A percentile compares a stretch with the other conserved stretches of the same genome.
These are phyloP conservation scores for Marronus borbonicus DNA, from an alignment of 2,888 invertebrate species.

Conservation along the genomic window DNA sequence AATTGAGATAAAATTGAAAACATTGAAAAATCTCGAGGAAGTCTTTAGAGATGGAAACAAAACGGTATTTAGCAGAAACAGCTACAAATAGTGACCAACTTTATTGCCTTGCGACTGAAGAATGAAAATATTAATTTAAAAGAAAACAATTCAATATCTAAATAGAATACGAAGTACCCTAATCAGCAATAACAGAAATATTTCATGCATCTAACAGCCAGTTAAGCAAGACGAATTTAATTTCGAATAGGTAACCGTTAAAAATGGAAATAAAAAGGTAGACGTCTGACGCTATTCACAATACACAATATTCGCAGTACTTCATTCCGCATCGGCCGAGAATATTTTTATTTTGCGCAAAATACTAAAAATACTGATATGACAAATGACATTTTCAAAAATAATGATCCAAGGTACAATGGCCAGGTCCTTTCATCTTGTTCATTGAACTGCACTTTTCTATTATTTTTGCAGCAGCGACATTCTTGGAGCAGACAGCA, in stretches of 20 bases:
- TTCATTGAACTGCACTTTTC: slow-evolving; percentile 60
- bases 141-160: too few relatives aligned
- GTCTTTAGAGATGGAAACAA: too few relatives aligned
- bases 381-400: slow-evolving; percentile 58
- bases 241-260: background rate
- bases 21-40: too few relatives aligned
- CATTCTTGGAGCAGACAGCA: slow-evolving; percentile 57
- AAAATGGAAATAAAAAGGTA: slow-evolving; percentile 1
- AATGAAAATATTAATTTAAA: too few relatives aligned
- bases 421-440: slow-evolving; percentile 57
- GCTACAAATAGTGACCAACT: too few relatives aligned
- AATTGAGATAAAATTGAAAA: too few relatives aligned
- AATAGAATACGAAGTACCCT: too few relatives aligned
- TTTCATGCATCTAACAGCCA: background rate
- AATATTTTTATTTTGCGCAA: slow-evolving; percentile 55
- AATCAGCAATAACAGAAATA: too few relatives aligned
- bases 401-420: slow-evolving; percentile 54
- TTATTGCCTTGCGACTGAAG: too few relatives aligned
- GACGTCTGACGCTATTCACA: slow-evolving; percentile 12
- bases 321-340: slow-evolving; percentile 44
- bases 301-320: slow-evolving; percentile 21
- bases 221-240: background rate
- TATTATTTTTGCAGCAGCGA: slow-evolving; percentile 58
- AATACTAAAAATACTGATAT: slow-evolving; percentile 57
- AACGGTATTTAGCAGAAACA: too few relatives aligned